A percentile compares a stretch with the other conserved stretches of the same genome.
These are phyloP conservation scores for Geotrypetes seraphini DNA, from an alignment of 2,797 vertebrate species.

Conservation along the genomic window DNA sequence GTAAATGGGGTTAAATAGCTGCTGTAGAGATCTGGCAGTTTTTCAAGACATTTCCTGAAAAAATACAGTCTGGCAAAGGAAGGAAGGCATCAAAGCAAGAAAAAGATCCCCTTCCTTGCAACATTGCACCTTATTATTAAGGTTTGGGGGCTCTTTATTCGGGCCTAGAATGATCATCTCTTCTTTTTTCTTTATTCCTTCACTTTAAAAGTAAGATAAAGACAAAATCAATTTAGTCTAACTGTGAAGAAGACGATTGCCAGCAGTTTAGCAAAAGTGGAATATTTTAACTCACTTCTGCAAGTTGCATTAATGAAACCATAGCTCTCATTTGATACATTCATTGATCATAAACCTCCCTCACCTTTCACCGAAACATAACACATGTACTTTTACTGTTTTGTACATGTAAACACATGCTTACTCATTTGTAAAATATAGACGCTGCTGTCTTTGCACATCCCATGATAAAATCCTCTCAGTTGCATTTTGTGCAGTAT, in stretches of 20 bases:
- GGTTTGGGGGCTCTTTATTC: conserved; percentile 25
- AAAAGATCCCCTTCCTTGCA: fast-evolving
- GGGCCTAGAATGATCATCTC: conserved; percentile 28
- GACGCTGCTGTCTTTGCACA: too few relatives aligned
- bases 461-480: too few relatives aligned
- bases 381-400: too few relatives aligned
- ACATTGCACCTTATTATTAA: conserved; percentile 39
- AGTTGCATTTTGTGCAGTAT: too few relatives aligned
- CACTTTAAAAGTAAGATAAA: conserved; percentile 43
- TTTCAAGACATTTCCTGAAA: conserved; percentile 16
- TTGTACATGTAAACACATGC: too few relatives aligned
- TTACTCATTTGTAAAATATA: too few relatives aligned
- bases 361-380: too few relatives aligned
- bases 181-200: conserved; percentile 41
- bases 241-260: conserved; percentile 15
- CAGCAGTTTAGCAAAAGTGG: conserved; percentile 10
- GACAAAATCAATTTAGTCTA: conserved; percentile 31
- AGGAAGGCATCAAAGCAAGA: not conserved
- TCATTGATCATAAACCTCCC: too few relatives aligned
- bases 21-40: conserved; percentile 24
- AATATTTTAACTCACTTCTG: conserved; percentile 23
- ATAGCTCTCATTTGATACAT: too few relatives aligned
- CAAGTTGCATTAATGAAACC: too few relatives aligned
- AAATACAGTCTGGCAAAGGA: conserved; percentile 8
- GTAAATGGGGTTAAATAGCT: conserved; percentile 66